Evolutionary conservation across 2,797 vertebrate genomes (phyloP), one percentile per base, ranked within the genome.

Genomic region (Morelia viridis): DNA sequence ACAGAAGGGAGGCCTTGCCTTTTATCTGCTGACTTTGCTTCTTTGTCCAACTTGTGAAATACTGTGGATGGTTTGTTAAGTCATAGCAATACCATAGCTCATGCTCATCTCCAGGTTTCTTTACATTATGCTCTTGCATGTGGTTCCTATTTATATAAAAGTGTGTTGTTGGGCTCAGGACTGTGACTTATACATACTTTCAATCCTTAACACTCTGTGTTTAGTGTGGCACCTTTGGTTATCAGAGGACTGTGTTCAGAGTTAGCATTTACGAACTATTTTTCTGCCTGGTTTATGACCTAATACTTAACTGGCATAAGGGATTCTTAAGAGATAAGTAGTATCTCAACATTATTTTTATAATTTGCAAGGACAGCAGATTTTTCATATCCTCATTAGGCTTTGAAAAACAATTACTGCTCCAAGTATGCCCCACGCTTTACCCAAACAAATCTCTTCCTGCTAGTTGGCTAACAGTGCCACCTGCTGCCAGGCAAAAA

Each of bases 401-500:
- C 22, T 11, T 57, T 60, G 50, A 92, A 57, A 68, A 85, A 11
- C 6, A 56, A 24, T 53, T 58, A 80, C 13, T 60, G 31, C 22
- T 35, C 13, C 65, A 31, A 88, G 17, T 62, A n/a, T 56, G 5
- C 35, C 5, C 9, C 46, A 31, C 19, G 35, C 13, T 0, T 17
- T 64, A 15, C 13, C 17, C 24, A 86, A 31, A 35, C 17, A 53
- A 26, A n/a, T 80, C 11, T 64, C 62, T 17, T 91, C 46, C 24
- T 53, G 65, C 35, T 56, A 17, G 28, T 11, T 28, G 58, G 64
- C 68, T 64, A 65, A 90, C 26, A 92, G 15, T 90, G 89, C 92
- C 92, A 92, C 41, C 92, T 92, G 26, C 71, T 90, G 92, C 46
- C 31, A 84, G 31, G 50, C 35, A 90, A 12, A 62, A 58, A 24